Percentiles rank a stretch among this genome's conserved stretches.
Evolutionary conservation across 2,888 invertebrate genomes (phyloP).

Genomic region (Brachyptera putata): DNA sequence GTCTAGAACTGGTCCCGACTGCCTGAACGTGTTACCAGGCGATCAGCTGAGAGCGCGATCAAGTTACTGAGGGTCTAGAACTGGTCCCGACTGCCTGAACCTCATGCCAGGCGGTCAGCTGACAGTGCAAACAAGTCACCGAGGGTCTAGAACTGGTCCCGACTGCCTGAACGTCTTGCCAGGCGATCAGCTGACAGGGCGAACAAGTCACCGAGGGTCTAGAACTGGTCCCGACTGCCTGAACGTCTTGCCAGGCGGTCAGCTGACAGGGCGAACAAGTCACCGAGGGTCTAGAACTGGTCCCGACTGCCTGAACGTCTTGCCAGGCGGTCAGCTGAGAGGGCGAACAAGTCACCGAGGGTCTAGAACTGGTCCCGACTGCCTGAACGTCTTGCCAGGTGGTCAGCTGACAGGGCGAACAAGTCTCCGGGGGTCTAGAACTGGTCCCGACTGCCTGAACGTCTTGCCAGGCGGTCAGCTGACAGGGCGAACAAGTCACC

Average conservation of each 20-base stretch:
- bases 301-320: neutral
- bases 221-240: neutral
- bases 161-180: neutral
- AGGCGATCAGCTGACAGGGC: constrained; percentile 31
- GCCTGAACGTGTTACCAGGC: constrained; percentile 12
- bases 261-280: no score
- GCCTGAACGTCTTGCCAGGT: constrained; percentile 12
- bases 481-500: no score
- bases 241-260: constrained; percentile 23
- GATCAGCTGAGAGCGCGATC: constrained; percentile 31
- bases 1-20: no score
- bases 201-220: no score
- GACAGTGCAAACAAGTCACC: no score
- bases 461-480: constrained; percentile 25
- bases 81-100: constrained; percentile 4
- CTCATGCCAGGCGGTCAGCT: constrained; percentile 25
- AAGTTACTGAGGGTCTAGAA: no score
- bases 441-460: constrained; percentile 4
- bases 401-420: constrained; percentile 31
- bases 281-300: no score
- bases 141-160: no score
- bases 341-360: no score
- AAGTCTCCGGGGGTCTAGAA: no score
- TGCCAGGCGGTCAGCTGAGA: constrained; percentile 30
- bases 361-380: constrained; percentile 10